Evolutionary conservation across 2,113 vertebrate species (phyloP).

Genomic region (Sceloporus undulatus): DNA sequence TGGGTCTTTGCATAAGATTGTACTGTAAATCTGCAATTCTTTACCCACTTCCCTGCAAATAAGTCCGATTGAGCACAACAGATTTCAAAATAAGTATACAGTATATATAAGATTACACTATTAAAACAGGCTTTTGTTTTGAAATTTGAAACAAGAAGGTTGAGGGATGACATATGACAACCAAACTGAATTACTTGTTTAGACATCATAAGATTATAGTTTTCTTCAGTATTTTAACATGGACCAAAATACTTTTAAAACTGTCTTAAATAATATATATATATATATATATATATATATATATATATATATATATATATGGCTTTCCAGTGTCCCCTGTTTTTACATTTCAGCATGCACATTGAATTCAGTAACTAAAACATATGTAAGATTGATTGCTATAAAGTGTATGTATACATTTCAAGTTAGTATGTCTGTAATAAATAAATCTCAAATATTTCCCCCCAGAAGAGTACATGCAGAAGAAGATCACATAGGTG

Average conservation of each 20-base stretch:
- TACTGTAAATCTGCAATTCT: not conserved
- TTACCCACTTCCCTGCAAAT: not conserved
- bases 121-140: constrained; percentile 46
- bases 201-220: constrained; percentile 12
- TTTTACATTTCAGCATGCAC: not conserved
- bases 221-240: constrained; percentile 46
- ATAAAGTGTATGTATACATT: not conserved
- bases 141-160: not conserved
- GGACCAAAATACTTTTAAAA: constrained; percentile 28
- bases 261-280: constrained; percentile 20
- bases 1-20: not conserved
- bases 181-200: constrained; percentile 48
- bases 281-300: not conserved
- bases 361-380: not conserved
- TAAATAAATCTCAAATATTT: constrained; percentile 40
- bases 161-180: constrained; percentile 10
- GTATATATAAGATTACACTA: not conserved
- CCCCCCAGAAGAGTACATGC: not conserved
- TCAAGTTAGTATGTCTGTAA: constrained; percentile 9
- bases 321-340: not conserved
- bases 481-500: constrained; percentile 20
- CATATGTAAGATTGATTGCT: not conserved
- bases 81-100: not conserved
- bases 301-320: too few species aligned
- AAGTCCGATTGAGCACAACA: not conserved